Evolutionary conservation across 2,113 vertebrate genomes (phyloP), one percentile per base, ranked within the genome.

Genomic region (Albula goreensis): DNA sequence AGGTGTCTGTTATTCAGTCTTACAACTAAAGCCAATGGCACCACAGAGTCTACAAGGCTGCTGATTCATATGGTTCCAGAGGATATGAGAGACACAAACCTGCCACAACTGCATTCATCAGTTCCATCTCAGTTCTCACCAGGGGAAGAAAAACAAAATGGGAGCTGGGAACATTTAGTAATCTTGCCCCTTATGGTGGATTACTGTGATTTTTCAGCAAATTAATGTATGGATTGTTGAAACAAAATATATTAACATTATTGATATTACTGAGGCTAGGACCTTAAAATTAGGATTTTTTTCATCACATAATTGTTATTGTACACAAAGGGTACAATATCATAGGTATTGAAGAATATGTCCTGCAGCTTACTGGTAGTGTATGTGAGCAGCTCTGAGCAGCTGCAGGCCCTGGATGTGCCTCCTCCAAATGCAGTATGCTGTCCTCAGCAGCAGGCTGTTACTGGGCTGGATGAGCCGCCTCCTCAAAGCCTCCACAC

Each of bases 351-450:
- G 52, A 25, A 41, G 31, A 41, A 41, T 41, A 13, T 57, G 52
- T 25, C 49, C 5, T 63, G 17, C 52, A 3, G 82, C 86, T 84
- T 87, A 89, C 89, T 90, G 82, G 53, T 89, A 86, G 86, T 90
- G 89, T 81, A 90, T 89, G 82, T 85, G 74, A 12, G 88, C 88
- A 31, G 87, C 84, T 51, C 87, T 86, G 80, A 31, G 86, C 19
- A 83, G 49, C 53, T 63, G 84, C 84, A 13, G 80, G 83, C 49
- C 85, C 25, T 82, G 48, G 80, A 80, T 6, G 7, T 63, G 81
- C 10, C 79, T 89, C 78, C 70, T 80, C 81, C 81, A 70, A 48
- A n/a, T 50, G 50, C 53, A 86, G 51, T 56, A 82, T 22, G 83
- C 74, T 17, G 4, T 70, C 50, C 66, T 86, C 25, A 85, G 78